A percentile compares a stretch with the other conserved stretches of the same genome.
phyloP scores from a whole-genome alignment of 2,797 vertebrate genomes.

The Pangasius djambal region DNA sequence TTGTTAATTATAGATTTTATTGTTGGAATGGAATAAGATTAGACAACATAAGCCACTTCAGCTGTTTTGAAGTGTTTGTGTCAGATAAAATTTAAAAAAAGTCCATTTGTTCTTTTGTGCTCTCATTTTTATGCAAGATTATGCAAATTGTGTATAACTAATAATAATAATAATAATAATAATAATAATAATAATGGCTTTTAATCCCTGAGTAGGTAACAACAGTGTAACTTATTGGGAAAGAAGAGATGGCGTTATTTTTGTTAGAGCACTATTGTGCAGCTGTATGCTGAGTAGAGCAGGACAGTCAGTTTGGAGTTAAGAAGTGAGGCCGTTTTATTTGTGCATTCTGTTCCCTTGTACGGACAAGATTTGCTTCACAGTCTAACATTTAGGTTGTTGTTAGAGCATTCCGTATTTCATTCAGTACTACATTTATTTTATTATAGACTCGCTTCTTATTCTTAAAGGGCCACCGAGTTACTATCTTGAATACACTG shows the following conservation, averaged over 20 bases:
- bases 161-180: no score
- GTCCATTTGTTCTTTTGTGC: not conserved
- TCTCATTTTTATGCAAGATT: not conserved
- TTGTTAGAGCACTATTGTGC: not conserved
- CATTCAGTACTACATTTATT: not conserved
- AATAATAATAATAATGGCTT: not conserved
- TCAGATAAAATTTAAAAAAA: not conserved
- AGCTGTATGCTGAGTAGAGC: not conserved
- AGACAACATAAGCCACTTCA: not conserved
- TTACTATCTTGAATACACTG: not conserved
- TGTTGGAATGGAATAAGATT: not conserved
- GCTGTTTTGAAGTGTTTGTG: not conserved
- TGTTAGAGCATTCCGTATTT: not conserved
- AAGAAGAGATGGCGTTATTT: not conserved
- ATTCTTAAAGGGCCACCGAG: not conserved
- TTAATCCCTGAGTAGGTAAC: not conserved
- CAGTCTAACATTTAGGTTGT: not conserved
- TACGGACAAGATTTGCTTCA: not conserved
- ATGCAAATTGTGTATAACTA: not conserved
- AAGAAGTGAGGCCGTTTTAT: not conserved
- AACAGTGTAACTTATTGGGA: not conserved
- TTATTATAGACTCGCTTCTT: not conserved
- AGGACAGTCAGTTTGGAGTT: not conserved
- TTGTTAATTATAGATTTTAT: slow-evolving; percentile 1
- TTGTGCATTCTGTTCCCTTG: not conserved